Conservation (phyloP, 64 coral and sea anemone species). For the Actinia tenebrosa region DNA sequence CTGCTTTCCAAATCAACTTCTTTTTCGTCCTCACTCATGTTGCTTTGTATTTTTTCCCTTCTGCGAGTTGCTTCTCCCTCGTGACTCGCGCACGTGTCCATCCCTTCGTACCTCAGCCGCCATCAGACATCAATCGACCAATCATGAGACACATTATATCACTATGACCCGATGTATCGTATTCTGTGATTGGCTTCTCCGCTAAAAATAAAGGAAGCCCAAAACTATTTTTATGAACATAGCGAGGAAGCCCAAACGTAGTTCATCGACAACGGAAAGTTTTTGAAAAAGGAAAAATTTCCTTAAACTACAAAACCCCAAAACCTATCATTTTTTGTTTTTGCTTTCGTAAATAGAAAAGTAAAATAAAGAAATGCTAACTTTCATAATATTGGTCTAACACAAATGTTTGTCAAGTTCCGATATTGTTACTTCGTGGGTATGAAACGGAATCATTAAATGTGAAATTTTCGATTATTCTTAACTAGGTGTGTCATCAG, state of each 20-base stretch:
- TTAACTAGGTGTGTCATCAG: too few relatives aligned
- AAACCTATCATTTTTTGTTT: too few relatives aligned
- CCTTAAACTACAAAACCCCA: too few relatives aligned
- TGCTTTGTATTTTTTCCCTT: conserved; percentile 35
- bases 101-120: background rate
- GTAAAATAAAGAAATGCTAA: too few relatives aligned
- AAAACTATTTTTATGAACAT: background rate
- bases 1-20: conserved; percentile 96
- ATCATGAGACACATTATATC: conserved; percentile 5
- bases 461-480: too few relatives aligned
- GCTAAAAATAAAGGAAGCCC: background rate
- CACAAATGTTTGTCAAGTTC: too few relatives aligned
- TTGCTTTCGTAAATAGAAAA: too few relatives aligned
- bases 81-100: conserved; percentile 96
- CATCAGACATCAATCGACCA: conserved; percentile 24
- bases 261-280: too few relatives aligned
- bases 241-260: background rate
- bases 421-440: too few relatives aligned
- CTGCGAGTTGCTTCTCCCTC: conserved; percentile 70
- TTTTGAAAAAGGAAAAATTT: too few relatives aligned
- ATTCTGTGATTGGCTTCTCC: background rate
- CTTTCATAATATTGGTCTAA: too few relatives aligned
- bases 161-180: background rate
- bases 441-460: too few relatives aligned
- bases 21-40: conserved; percentile 95